Base-by-base conservation (phyloP, 37 sponge, comb jelly and placozoan species). In the Aphrocallistes beatrix region DNA sequence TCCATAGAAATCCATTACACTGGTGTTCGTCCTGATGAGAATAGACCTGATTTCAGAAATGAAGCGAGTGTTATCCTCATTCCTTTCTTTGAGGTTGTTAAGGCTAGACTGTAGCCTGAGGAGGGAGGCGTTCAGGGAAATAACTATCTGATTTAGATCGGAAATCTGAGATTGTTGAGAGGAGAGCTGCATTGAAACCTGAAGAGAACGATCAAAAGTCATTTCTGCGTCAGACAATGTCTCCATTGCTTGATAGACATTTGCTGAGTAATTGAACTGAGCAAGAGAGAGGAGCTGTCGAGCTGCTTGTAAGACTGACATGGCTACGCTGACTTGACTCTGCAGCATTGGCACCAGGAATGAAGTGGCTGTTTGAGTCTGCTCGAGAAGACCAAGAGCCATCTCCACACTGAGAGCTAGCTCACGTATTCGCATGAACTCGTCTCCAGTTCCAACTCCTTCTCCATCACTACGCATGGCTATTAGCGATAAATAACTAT, bases 361-460 rank as follows among this genome's bases (percentile, higher is more conserved):
- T 19, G n/a, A 28, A 19, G n/a, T 30, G 1, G 25, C 21, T 13
- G n/a, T 3, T 13, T 60, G 75, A 21, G n/a, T 60, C 8, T 32
- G 8, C n/a, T 60, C 75, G 6, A 60, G n/a, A 3, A 32, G n/a
- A 60, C 32, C 75, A 3, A 60, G 75, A 25, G 34, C 75, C 75
- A 60, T 60, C 75, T 60, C 75, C 75, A 60, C 75, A 6, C n/a
- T 3, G 75, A 60, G 75, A 60, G 75, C 25, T 60, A 60, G 8
- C 6, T 19, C 34, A 60, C 75, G 75, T 13, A 60, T 13, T 60
- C 75, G 10, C 25, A 30, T 13, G 75, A 60, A 60, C 21, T 60
- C 75, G n/a, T 60, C 34, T 6, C 34, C 75, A 32, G 34, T 60
- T 3, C n/a, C 34, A 3, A 30, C 28, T 1, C 32, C 25, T 13